Evolutionary conservation across 1,140 invertebrate genomes (phyloP).

Genomic region (Nebria ingens): DNA sequence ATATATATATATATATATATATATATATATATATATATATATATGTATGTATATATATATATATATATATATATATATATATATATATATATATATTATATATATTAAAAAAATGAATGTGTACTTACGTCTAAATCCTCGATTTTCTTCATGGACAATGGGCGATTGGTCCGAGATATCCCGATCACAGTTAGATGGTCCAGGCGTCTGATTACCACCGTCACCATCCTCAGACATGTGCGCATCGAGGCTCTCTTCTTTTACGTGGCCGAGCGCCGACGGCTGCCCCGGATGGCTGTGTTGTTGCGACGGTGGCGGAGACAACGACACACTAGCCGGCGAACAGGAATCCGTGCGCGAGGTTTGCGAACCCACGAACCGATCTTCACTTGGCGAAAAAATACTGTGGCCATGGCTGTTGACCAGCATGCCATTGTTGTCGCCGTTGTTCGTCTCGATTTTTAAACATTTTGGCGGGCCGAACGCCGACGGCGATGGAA

Average conservation of each 20-base stretch:
- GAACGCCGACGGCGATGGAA: conserved; percentile 40
- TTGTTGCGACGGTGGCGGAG: conserved; percentile 29
- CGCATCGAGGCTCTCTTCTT: conserved; percentile 35
- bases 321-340: conserved; percentile 37
- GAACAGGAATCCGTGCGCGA: conserved; percentile 37
- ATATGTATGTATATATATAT: too few relatives aligned
- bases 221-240: conserved; percentile 41
- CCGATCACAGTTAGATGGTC: conserved; percentile 37
- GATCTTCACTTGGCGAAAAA: conserved; percentile 30
- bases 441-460: conserved; percentile 32
- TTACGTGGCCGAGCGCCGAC: conserved; percentile 21
- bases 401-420: conserved; percentile 17
- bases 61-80: too few relatives aligned
- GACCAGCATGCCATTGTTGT: conserved; percentile 14
- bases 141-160: conserved; percentile 36
- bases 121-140: conserved; percentile 39
- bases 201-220: conserved; percentile 27
- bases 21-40: too few relatives aligned
- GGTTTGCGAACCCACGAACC: conserved; percentile 30
- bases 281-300: conserved; percentile 8
- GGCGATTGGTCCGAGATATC: conserved; percentile 37
- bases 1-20: too few relatives aligned
- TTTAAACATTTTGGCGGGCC: conserved; percentile 40
- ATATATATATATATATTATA: too few relatives aligned
- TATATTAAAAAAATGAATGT: conserved; percentile 7